Evolutionary conservation across 2,797 vertebrate genomes (phyloP), one percentile per base, ranked within the genome.

Genomic region (Bovichtus variegatus): DNA sequence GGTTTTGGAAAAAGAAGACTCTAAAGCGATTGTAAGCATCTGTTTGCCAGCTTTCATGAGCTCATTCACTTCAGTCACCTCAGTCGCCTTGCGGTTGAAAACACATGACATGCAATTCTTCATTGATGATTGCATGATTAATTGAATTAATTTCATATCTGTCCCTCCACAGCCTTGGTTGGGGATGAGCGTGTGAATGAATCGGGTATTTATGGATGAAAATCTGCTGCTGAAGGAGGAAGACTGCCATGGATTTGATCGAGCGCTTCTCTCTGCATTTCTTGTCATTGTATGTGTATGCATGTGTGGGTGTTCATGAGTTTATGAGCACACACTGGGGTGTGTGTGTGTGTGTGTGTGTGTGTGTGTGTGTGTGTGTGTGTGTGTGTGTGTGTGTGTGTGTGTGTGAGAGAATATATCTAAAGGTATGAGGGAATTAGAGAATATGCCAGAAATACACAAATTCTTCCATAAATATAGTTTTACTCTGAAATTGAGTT

Each of bases 1-100:
- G 85, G 97, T 99, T 93, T 90, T 99, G 83, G 98, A 99, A 79
- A 96, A 95, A 87, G 98, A 99, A 95, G 97, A 99, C 81, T 90
- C 97, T 16, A 96, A 96, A 87, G 67, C 94, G 5, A 38, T 93
- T 94, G 98, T 99, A 95, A 96, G 96, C 65, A 68, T 81, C 21
- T 9, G 6, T 71, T 78, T 34, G 18, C 29, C 18, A 40, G 7
- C 53, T 38, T 63, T 43, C 36, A 58, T 29, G 9, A 59, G 29
- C 38, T 69, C 47, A 50, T 9, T 54, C 10, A n/a, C 9, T 21
- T 1, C 61, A 68, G 10, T 68, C 31, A 12, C 23, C 27, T 50
- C 38, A 40, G 19, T 21, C 8, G 29, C 36, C 11, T n/a, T 21
- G 19, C 46, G 43, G 18, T 58, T 38, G 2, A 62, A 29, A 46